Conservation (phyloP, 2,797 vertebrate species). For the Pogoniulus pusillus region DNA sequence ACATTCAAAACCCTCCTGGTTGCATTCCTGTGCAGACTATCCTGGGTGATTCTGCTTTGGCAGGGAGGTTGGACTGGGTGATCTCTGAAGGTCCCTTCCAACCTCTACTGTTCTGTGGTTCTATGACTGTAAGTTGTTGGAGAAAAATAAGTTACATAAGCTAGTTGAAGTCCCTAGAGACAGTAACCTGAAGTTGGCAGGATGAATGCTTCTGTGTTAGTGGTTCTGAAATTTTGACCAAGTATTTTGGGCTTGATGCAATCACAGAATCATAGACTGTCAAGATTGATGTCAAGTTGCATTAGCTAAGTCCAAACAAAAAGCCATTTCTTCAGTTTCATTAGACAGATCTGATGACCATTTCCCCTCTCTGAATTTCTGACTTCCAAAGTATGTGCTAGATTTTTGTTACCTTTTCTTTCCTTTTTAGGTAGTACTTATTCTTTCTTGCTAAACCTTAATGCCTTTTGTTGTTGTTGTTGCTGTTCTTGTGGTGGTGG, state of each 20-base stretch:
- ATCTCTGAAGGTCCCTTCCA: no score
- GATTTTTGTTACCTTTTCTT: not conserved
- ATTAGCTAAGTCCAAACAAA: not conserved
- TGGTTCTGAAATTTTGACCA: not conserved
- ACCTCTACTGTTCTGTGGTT: no score
- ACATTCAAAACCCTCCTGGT: no score
- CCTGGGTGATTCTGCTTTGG: no score
- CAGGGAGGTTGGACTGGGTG: no score
- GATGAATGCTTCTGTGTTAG: not conserved
- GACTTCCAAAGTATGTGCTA: not conserved
- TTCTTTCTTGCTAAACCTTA: not conserved
- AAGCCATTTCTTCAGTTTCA: not conserved
- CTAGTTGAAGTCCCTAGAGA: not conserved
- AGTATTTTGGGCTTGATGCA: not conserved
- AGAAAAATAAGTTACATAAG: not conserved
- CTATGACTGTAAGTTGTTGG: not conserved
- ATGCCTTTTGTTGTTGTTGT: not conserved
- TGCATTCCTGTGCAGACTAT: no score
- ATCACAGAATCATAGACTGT: no score
- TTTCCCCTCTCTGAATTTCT: slow-evolving; percentile 2
- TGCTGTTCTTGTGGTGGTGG: not conserved
- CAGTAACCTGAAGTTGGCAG: not conserved
- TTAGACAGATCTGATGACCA: not conserved
- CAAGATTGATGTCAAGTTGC: not conserved
- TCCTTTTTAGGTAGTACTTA: not conserved